Evolutionary conservation across 1,140 invertebrate species (phyloP).

Genomic region (Streblospio benedicti): DNA sequence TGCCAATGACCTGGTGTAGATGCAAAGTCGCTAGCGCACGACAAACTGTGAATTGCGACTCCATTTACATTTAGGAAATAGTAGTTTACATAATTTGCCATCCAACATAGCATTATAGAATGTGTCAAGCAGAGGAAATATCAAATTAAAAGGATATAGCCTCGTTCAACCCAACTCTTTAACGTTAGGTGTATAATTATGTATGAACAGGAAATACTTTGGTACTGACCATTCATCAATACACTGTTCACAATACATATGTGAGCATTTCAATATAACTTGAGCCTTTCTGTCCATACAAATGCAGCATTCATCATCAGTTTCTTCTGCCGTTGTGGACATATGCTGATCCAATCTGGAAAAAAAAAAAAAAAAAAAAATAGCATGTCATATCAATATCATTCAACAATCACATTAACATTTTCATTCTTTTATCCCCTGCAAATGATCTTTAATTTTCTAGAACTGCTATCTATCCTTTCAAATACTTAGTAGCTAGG

Average conservation of each 20-base stretch:
- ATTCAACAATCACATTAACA: background rate
- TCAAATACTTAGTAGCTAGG: background rate
- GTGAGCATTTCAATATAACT: constrained; percentile 58
- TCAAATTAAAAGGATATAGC: too few relatives aligned
- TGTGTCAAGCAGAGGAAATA: too few relatives aligned
- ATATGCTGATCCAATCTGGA: constrained; percentile 13
- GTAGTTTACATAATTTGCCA: too few relatives aligned
- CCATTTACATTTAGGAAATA: too few relatives aligned
- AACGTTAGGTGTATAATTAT: too few relatives aligned
- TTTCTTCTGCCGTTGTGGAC: constrained; percentile 6
- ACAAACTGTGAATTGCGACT: too few relatives aligned
- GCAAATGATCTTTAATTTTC: background rate
- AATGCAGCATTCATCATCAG: constrained; percentile 57
- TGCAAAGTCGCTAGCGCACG: too few relatives aligned
- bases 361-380: constrained; percentile 10
- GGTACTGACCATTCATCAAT: constrained; percentile 57
- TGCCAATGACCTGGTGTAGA: too few relatives aligned
- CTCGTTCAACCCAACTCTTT: too few relatives aligned
- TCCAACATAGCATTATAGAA: too few relatives aligned
- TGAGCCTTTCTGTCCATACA: constrained; percentile 61
- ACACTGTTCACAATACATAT: constrained; percentile 60
- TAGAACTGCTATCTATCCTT: too few relatives aligned
- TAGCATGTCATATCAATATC: background rate
- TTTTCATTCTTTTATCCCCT: background rate
- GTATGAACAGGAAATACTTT: background rate